Conservation (phyloP, 2,888 invertebrate species). For the Sisyra nigra region DNA sequence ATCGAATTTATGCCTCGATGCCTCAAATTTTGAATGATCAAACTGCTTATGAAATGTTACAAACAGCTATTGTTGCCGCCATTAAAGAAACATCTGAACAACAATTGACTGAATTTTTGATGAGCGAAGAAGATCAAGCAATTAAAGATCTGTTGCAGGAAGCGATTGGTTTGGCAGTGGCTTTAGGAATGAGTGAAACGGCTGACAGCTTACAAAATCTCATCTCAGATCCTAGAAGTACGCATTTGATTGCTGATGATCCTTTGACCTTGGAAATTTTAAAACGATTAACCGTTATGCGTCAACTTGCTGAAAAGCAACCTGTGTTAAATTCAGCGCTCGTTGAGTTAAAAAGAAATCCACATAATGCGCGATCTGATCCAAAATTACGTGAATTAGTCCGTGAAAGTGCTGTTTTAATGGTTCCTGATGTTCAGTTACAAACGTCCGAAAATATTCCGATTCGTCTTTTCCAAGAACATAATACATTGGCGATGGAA, state of each 20-base stretch:
- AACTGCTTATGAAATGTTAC: slow-evolving; percentile 43
- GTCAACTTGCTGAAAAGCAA: slow-evolving; percentile 49
- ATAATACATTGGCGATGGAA: slow-evolving; percentile 61
- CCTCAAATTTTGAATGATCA: slow-evolving; percentile 43
- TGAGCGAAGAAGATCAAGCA: slow-evolving; percentile 25
- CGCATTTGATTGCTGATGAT: slow-evolving; percentile 38
- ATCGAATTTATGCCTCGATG: neutral
- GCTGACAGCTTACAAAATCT: slow-evolving; percentile 37
- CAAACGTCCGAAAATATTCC: slow-evolving; percentile 56
- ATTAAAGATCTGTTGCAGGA: slow-evolving; percentile 36
- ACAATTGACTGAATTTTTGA: slow-evolving; percentile 31
- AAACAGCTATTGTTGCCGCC: slow-evolving; percentile 48
- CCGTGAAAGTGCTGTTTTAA: slow-evolving; percentile 53
- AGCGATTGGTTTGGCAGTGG: slow-evolving; percentile 50
- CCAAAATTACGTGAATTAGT: slow-evolving; percentile 53
- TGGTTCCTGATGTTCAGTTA: slow-evolving; percentile 45
- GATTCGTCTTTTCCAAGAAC: slow-evolving; percentile 42
- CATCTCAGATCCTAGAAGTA: slow-evolving; percentile 36
- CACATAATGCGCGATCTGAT: slow-evolving; percentile 49
- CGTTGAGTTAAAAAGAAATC: slow-evolving; percentile 43
- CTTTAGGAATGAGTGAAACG: slow-evolving; percentile 47
- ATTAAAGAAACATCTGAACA: slow-evolving; percentile 44
- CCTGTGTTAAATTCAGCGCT: slow-evolving; percentile 45
- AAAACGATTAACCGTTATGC: slow-evolving; percentile 52
- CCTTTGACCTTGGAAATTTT: slow-evolving; percentile 44